Evolutionary conservation across 2,888 invertebrate genomes (phyloP), one percentile per base, ranked within the genome.

Genomic region (Xestia sexstrigata): DNA sequence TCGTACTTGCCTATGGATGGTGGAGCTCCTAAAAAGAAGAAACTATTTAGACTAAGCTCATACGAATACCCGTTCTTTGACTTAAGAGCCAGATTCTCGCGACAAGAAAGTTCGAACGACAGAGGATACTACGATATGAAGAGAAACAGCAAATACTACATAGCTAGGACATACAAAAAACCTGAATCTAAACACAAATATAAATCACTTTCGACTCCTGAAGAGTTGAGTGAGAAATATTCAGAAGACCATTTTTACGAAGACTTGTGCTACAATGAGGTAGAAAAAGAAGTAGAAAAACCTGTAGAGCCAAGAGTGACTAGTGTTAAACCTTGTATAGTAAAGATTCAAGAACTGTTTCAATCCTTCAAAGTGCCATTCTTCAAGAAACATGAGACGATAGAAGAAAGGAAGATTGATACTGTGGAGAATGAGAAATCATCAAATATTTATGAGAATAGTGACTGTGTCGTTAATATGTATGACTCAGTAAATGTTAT

Each of bases 1-100:
- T 95, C 96, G 1, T 97, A 97, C 78, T 88, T 96, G 35, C 96
- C 96, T 1, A 97, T 97, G 97, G 93, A 95, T 68, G 92, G 92
- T 4, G 93, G 92, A 0, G 83, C 91, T 23, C 85, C 85, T 1
- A 95, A 94, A 81, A 95, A 94, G 84, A 94, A 88, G 83, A 94
- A 92, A 78, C 87, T 95, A 42, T 96, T 95, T 62, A 90, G 95
- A 78, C 78, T 96, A n/a, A 96, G 95, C 75, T 94, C 93, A 4
- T 96, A 95, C 63, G 96, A 96, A 52, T 96, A 96, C 67, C 96
- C 96, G 4, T 91, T 93, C 66, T 95, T 96, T 39, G 94, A 95
- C 81, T 80, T 95, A 30, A 93, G 93, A 81, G 90, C 93, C 15
- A 92, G 92, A 84, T 93, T 93, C 76, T 92, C 94, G 0, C 95